A percentile compares a stretch with the other conserved stretches of the same genome.
These are phyloP conservation scores for Kryphioiulus occultus DNA, from an alignment of 2,888 invertebrate species.

Conservation along the genomic window DNA sequence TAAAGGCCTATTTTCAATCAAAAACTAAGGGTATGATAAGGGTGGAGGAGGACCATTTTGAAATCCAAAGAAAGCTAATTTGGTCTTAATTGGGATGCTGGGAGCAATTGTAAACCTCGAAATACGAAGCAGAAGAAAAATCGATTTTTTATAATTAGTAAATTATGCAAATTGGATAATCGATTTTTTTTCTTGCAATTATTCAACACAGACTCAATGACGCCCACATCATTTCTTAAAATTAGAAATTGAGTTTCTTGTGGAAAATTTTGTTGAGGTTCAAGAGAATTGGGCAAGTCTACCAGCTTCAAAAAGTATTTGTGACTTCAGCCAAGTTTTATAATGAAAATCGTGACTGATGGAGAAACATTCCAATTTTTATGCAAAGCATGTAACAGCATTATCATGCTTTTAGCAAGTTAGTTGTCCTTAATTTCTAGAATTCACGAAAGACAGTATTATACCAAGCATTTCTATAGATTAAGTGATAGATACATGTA, in stretches of 20 bases:
- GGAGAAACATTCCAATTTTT: no score
- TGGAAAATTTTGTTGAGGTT: no score
- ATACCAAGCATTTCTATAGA: no score
- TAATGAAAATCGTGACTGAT: not conserved
- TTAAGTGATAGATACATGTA: no score
- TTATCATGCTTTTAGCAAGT: no score
- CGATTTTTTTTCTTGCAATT: slow-evolving; percentile 13
- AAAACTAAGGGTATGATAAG: not conserved
- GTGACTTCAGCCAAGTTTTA: not conserved
- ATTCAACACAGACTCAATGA: not conserved
- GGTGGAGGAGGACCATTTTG: not conserved
- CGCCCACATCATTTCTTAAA: not conserved
- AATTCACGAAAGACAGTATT: no score
- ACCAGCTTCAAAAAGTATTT: not conserved
- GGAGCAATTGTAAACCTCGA: not conserved
- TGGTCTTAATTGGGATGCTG: not conserved
- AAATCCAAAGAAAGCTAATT: not conserved
- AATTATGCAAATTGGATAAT: slow-evolving; percentile 36
- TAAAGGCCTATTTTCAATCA: not conserved
- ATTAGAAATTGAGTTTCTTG: not conserved
- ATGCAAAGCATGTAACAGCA: no score
- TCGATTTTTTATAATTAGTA: not conserved
- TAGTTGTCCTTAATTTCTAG: no score
- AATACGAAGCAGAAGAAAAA: not conserved
- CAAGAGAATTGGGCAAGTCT: no score